phyloP scores from a whole-genome alignment of 2,888 invertebrate genomes.

The Drosophila tanythrix region DNA sequence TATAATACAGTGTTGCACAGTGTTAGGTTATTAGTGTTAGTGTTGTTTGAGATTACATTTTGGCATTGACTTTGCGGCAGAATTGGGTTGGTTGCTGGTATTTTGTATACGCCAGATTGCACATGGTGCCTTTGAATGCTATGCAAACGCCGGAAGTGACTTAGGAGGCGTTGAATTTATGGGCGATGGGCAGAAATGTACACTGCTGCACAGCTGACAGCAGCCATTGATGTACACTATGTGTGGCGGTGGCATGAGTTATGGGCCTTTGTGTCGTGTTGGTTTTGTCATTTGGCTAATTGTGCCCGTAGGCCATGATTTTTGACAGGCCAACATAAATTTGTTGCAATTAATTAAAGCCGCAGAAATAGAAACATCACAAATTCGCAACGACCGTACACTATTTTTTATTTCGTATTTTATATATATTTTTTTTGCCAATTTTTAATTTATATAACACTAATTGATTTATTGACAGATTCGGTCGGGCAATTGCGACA shows the following conservation, averaged over 20 bases:
- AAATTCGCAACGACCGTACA: slow-evolving; percentile 40
- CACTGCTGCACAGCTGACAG: slow-evolving; percentile 32
- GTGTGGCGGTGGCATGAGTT: slow-evolving; percentile 58
- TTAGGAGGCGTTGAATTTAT: slow-evolving; percentile 45
- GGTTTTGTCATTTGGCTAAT: slow-evolving; percentile 77
- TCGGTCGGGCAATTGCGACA: slow-evolving; percentile 58
- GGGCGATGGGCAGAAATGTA: slow-evolving; percentile 32
- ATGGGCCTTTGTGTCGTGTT: slow-evolving; percentile 59
- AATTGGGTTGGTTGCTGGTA: slow-evolving; percentile 45
- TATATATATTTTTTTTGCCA: slow-evolving; percentile 6
- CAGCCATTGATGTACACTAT: slow-evolving; percentile 41
- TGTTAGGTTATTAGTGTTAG: slow-evolving; percentile 13
- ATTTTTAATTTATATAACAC: slow-evolving; percentile 71
- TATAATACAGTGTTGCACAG: slow-evolving; percentile 15
- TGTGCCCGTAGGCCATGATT: slow-evolving; percentile 72
- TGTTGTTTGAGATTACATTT: slow-evolving; percentile 5
- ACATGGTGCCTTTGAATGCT: slow-evolving; percentile 25
- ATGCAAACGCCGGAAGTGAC: slow-evolving; percentile 45
- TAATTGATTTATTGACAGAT: slow-evolving; percentile 79
- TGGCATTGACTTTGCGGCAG: slow-evolving; percentile 28
- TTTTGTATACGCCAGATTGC: slow-evolving; percentile 47
- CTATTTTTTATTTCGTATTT: slow-evolving; percentile 18
- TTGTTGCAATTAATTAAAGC: slow-evolving; percentile 76
- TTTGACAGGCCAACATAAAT: slow-evolving; percentile 67
- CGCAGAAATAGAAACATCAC: slow-evolving; percentile 69